phyloP scores from a whole-genome alignment of 2,113 vertebrate genomes.

The Equus quagga region DNA sequence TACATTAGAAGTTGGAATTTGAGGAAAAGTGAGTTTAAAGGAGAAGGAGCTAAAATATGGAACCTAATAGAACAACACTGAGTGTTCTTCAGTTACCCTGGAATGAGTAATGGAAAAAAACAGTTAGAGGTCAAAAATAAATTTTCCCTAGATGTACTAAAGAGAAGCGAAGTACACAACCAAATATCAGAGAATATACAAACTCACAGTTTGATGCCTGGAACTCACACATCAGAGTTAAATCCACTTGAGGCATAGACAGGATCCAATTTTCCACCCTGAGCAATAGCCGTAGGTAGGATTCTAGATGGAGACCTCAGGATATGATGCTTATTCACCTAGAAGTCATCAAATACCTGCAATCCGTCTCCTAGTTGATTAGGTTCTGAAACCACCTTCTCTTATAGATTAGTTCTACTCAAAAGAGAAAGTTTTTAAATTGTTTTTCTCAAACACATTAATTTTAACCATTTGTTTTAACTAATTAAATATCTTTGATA shows the following conservation, averaged over 20 bases:
- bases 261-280: not conserved
- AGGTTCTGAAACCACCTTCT: not conserved
- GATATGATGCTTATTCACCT: not conserved
- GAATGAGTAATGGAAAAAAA: not conserved
- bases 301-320: not conserved
- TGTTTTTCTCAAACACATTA: not conserved
- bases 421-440: not conserved
- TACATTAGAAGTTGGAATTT: not conserved
- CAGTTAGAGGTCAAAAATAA: not conserved
- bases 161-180: not conserved
- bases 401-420: not conserved
- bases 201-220: not conserved
- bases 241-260: not conserved
- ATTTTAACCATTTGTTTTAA: not conserved
- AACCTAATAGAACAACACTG: not conserved
- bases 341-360: not conserved
- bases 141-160: not conserved
- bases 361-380: not conserved
- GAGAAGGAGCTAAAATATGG: not conserved
- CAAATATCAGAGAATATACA: not conserved
- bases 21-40: not conserved
- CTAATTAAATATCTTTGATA: not conserved
- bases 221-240: not conserved
- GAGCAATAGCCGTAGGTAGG: not conserved
- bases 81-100: not conserved